phyloP scores from a whole-genome alignment of 1,140 invertebrate species.

The Helicorthomorpha holstii region DNA sequence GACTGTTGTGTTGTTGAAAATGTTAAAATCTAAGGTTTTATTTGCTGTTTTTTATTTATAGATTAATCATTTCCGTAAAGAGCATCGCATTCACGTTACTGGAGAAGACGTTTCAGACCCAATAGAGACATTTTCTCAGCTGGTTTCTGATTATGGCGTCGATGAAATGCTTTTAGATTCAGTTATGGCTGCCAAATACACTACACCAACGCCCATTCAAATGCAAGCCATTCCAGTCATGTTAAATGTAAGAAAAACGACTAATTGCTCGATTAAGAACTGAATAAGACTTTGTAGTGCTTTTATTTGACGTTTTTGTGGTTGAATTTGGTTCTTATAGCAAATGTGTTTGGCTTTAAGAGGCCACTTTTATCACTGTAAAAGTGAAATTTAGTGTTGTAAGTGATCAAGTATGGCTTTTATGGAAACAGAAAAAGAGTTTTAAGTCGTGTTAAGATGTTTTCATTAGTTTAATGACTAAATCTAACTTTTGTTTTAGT shows the following conservation, averaged over 20 bases:
- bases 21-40: constrained; percentile 7
- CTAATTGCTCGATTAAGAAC: neutral
- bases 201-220: constrained; percentile 76
- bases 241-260: constrained; percentile 38
- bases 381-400: too few relatives aligned
- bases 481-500: too few relatives aligned
- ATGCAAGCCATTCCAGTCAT: constrained; percentile 83
- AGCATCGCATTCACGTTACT: constrained; percentile 52
- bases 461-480: too few relatives aligned
- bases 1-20: constrained; percentile 4
- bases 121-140: constrained; percentile 44
- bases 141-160: constrained; percentile 38
- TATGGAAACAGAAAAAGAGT: too few relatives aligned
- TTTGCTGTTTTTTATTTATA: constrained; percentile 24
- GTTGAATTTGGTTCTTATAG: too few relatives aligned
- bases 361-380: too few relatives aligned
- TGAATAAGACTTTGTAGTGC: neutral
- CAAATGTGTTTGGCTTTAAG: too few relatives aligned
- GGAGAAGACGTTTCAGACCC: constrained; percentile 60
- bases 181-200: constrained; percentile 51
- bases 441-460: too few relatives aligned
- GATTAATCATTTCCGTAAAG: constrained; percentile 54
- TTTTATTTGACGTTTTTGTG: too few relatives aligned
- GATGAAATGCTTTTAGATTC: constrained; percentile 47
- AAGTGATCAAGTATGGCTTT: too few relatives aligned